Conservation (phyloP, 1,140 invertebrate species). For the Drosophila willistoni region DNA sequence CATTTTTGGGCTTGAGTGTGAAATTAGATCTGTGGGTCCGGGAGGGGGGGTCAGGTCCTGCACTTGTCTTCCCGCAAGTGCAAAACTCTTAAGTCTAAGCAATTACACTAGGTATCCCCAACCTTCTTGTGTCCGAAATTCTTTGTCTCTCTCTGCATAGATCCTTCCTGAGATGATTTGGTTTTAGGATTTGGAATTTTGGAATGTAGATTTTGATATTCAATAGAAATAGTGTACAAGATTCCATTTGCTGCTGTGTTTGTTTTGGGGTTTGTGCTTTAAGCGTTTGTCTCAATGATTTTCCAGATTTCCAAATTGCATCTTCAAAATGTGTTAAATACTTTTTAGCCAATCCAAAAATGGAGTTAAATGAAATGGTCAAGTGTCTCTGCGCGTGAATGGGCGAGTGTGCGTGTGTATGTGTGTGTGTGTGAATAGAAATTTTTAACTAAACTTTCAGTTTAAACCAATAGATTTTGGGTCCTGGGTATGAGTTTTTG, state of each 20-base stretch:
- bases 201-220: slow-evolving; percentile 36
- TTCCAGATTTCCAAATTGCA: slow-evolving; percentile 80
- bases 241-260: slow-evolving; percentile 78
- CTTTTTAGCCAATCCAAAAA: slow-evolving; percentile 42
- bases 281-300: slow-evolving; percentile 70
- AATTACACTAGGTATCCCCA: slow-evolving; percentile 83
- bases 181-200: slow-evolving; percentile 12
- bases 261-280: slow-evolving; percentile 25
- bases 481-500: slow-evolving; percentile 2
- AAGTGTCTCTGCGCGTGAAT: slow-evolving; percentile 35
- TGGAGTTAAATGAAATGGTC: slow-evolving; percentile 25
- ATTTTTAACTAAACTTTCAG: slow-evolving; percentile 63
- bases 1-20: slow-evolving; percentile 18
- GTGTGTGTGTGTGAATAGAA: slow-evolving; percentile 42
- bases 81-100: slow-evolving; percentile 73
- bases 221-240: slow-evolving; percentile 82
- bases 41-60: slow-evolving; percentile 55
- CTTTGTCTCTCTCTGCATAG: slow-evolving; percentile 42
- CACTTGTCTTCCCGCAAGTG: slow-evolving; percentile 66
- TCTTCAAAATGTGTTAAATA: slow-evolving; percentile 46
- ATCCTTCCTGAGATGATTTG: slow-evolving; percentile 47
- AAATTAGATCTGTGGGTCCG: slow-evolving; percentile 10
- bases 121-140: slow-evolving; percentile 74
- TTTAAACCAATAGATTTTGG: slow-evolving; percentile 14
- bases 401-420: background rate